Percentiles rank a stretch among this genome's conserved stretches.
Conservation (phyloP, 2,888 invertebrate species). For the Erebia palarica region DNA sequence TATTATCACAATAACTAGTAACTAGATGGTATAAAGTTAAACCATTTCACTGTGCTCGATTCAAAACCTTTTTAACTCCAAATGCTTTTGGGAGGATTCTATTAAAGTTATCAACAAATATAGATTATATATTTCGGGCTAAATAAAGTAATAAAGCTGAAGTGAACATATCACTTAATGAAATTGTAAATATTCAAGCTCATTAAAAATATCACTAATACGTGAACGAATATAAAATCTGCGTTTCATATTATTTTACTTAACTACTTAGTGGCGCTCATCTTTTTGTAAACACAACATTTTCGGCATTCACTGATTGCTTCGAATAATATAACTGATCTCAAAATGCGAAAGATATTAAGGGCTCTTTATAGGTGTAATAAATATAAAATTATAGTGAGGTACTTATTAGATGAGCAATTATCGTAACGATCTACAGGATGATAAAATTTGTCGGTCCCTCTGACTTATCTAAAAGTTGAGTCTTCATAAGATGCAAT, state of each 20-base stretch:
- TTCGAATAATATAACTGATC: neutral
- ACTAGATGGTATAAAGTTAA: neutral
- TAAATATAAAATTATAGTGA: conserved; percentile 2
- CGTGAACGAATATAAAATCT: neutral
- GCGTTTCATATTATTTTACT: neutral
- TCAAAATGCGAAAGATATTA: neutral
- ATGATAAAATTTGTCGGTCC: conserved; percentile 14
- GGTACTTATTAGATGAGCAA: conserved; percentile 6
- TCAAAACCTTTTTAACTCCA: too few relatives aligned
- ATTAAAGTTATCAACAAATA: too few relatives aligned
- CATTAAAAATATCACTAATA: neutral
- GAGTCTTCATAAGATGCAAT: conserved; percentile 2
- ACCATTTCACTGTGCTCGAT: too few relatives aligned
- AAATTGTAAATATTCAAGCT: neutral
- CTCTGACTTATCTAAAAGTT: conserved; percentile 8
- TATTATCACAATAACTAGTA: neutral
- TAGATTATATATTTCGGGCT: too few relatives aligned
- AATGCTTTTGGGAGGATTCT: too few relatives aligned
- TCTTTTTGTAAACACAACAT: neutral
- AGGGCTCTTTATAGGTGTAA: neutral
- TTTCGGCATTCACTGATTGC: neutral
- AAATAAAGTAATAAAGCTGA: neutral
- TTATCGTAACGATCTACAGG: conserved; percentile 12
- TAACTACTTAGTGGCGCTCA: neutral
- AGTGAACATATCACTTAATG: neutral